These are phyloP conservation scores for Buteo buteo DNA, from an alignment of 2,113 vertebrate species.

Conservation along the genomic window DNA sequence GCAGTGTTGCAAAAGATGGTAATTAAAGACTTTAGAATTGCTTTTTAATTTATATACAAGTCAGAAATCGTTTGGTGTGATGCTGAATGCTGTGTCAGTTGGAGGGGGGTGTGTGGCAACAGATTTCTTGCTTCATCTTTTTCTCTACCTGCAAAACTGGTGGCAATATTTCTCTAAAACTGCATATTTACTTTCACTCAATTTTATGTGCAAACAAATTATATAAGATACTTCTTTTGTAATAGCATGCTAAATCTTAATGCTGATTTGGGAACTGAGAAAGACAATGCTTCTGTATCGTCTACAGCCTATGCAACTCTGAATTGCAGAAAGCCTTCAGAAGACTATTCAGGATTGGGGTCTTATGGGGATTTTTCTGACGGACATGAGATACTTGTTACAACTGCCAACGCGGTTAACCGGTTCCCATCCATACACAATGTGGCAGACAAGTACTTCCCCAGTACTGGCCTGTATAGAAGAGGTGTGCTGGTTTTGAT, in stretches of 20 bases:
- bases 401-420: accelerated
- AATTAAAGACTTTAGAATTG: not conserved
- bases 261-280: not conserved
- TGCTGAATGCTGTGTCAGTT: not conserved
- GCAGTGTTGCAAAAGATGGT: not conserved
- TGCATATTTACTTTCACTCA: not conserved
- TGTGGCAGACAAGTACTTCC: not conserved
- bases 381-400: not conserved
- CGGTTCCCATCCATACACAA: not conserved
- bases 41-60: not conserved
- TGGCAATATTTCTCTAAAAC: not conserved
- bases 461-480: not conserved
- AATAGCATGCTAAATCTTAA: not conserved
- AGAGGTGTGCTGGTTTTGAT: not conserved
- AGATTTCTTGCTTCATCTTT: not conserved
- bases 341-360: not conserved
- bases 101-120: not conserved
- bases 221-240: not conserved
- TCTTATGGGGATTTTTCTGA: not conserved
- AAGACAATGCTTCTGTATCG: not conserved
- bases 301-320: not conserved
- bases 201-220: not conserved
- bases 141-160: not conserved
- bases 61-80: not conserved
- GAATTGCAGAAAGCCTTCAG: not conserved